phyloP scores from a whole-genome alignment of 1,140 invertebrate species.

The Pygmarrhopalites habei region DNA sequence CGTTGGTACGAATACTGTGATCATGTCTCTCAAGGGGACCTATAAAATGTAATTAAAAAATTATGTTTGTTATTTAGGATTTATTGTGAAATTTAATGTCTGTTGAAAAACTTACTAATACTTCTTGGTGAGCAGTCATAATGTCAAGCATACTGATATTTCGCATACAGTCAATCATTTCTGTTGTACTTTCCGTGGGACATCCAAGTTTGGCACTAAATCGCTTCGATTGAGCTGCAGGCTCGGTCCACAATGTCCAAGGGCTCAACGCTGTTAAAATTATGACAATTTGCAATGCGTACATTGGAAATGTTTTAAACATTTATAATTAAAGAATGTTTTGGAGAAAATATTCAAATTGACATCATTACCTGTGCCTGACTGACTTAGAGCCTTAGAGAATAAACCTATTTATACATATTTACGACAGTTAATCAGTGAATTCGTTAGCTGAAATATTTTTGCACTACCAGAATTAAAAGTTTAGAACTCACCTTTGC shows the following conservation, averaged over 20 bases:
- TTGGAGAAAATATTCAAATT: too few species aligned
- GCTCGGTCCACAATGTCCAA: conserved; percentile 62
- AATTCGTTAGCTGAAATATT: too few species aligned
- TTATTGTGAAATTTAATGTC: not conserved
- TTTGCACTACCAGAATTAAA: not conserved
- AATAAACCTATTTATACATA: conserved; percentile 11
- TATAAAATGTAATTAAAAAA: not conserved
- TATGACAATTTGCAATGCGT: too few species aligned
- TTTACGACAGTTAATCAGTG: too few species aligned
- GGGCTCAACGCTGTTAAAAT: too few species aligned
- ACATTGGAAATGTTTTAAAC: too few species aligned
- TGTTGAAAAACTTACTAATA: conserved; percentile 9
- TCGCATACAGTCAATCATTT: conserved; percentile 34
- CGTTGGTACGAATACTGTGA: conserved; percentile 28
- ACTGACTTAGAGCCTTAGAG: conserved; percentile 27
- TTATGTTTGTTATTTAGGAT: not conserved
- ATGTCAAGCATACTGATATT: conserved; percentile 12
- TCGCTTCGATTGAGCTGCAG: conserved; percentile 53
- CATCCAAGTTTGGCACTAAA: conserved; percentile 50
- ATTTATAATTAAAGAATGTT: too few species aligned
- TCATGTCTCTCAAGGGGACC: conserved; percentile 25
- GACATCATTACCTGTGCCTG: conserved; percentile 53
- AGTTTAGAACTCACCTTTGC: not conserved
- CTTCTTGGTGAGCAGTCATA: conserved; percentile 18
- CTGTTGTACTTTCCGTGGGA: conserved; percentile 20